Conservation (phyloP, 2,888 invertebrate species). For the Drosophila eohydei region DNA sequence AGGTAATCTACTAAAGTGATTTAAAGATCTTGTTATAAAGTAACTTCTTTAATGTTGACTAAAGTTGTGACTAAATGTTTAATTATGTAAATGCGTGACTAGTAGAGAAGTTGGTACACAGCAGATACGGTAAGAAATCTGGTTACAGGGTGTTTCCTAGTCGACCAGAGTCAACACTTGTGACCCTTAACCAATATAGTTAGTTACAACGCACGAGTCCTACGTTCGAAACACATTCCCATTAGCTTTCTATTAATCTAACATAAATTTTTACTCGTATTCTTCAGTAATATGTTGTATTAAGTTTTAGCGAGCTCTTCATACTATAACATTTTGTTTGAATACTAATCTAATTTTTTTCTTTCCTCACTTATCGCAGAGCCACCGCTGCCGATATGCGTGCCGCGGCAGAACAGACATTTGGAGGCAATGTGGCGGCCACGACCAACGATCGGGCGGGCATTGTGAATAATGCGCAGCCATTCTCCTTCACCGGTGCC, state of each 20-base stretch:
- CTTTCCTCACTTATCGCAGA: constrained; percentile 85
- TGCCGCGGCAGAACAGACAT: constrained; percentile 85
- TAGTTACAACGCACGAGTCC: constrained; percentile 28
- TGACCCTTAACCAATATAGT: neutral
- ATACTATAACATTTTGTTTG: neutral
- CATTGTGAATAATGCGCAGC: constrained; percentile 93
- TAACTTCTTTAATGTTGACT: neutral
- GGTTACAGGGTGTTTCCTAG: neutral
- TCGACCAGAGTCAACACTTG: neutral
- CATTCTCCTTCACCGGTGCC: constrained; percentile 90
- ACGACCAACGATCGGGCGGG: constrained; percentile 89
- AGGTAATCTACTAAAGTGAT: neutral
- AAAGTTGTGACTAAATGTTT: neutral
- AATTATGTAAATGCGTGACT: neutral
- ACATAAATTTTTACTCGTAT: neutral
- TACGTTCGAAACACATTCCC: constrained; percentile 16
- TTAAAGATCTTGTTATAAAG: no score
- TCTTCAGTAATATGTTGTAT: neutral
- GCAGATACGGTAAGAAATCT: neutral
- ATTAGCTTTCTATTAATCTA: constrained; percentile 20
- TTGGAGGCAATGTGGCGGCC: constrained; percentile 73
- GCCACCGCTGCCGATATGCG: constrained; percentile 93
- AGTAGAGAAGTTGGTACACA: neutral
- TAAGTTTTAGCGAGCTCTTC: constrained; percentile 2
- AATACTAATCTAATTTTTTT: constrained; percentile 4